These are phyloP conservation scores for Pentamera pediparva DNA, from an alignment of 53 echinoderm and acorn worm genomes.

Conservation along the genomic window DNA sequence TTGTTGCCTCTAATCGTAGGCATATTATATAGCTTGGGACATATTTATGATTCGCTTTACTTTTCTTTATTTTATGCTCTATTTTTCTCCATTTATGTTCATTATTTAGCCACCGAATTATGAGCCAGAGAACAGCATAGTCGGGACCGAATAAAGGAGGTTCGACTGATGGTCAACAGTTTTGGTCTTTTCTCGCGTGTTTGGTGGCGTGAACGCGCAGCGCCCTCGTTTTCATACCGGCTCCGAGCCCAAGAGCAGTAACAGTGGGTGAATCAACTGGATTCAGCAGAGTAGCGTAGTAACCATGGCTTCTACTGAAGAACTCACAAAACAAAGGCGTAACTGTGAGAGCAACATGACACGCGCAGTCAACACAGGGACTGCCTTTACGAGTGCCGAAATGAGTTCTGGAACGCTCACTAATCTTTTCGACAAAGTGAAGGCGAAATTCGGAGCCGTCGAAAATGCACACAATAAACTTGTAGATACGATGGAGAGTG, in stretches of 20 bases:
- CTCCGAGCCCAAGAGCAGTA: slow-evolving; percentile 2
- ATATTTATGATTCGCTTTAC: too few species aligned
- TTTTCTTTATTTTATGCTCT: too few species aligned
- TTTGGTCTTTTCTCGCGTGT: not conserved
- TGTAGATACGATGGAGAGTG: not conserved
- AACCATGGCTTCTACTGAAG: not conserved
- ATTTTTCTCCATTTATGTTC: too few species aligned
- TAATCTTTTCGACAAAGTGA: not conserved
- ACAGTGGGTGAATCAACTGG: too few species aligned
- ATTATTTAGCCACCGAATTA: too few species aligned
- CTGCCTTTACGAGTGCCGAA: not conserved
- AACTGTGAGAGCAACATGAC: not conserved
- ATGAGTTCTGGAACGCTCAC: not conserved
- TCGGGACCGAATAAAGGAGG: not conserved
- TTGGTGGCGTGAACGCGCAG: not conserved
- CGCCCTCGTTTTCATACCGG: slow-evolving; percentile 4
- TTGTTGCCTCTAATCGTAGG: too few species aligned
- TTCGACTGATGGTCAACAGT: not conserved
- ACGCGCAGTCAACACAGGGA: not conserved
- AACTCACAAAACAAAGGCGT: not conserved
- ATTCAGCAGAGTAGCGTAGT: too few species aligned
- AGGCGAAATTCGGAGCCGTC: not conserved
- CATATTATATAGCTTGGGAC: too few species aligned
- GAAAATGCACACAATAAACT: not conserved
- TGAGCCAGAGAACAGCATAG: not conserved